These are phyloP conservation scores for Cetonia aurata DNA, from an alignment of 2,888 invertebrate species.

Conservation along the genomic window DNA sequence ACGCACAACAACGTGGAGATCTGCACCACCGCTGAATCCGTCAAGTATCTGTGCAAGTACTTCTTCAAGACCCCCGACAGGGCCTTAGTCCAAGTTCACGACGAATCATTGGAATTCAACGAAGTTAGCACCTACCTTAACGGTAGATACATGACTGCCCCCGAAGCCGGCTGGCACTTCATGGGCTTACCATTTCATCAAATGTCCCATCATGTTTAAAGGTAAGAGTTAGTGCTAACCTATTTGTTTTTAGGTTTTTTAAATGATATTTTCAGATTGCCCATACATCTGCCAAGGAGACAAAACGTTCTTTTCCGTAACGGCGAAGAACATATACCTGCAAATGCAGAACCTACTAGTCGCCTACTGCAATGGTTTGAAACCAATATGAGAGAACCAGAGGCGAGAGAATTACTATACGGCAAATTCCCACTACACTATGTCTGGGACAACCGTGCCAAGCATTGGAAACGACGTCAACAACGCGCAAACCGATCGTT, in stretches of 20 bases:
- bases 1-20: slow-evolving; percentile 56
- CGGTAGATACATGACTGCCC: too few species aligned
- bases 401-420: too few species aligned
- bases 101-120: too few species aligned
- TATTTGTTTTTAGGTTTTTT: too few species aligned
- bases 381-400: too few species aligned
- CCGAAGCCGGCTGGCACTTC: slow-evolving; percentile 10
- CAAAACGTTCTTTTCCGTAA: too few species aligned
- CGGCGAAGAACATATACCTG: slow-evolving; percentile 41
- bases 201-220: slow-evolving; percentile 4
- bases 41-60: slow-evolving; percentile 57
- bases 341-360: slow-evolving; percentile 39
- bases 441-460: neutral
- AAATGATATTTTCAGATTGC: too few species aligned
- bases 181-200: slow-evolving; percentile 8
- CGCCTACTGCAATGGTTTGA: slow-evolving; percentile 55
- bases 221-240: too few species aligned
- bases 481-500: too few species aligned
- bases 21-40: slow-evolving; percentile 52
- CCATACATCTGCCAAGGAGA: slow-evolving; percentile 59
- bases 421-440: slow-evolving; percentile 52
- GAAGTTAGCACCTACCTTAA: neutral
- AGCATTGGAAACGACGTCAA: too few species aligned
- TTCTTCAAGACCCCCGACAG: slow-evolving; percentile 22
- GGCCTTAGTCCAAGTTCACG: too few species aligned